Percentiles rank a stretch among this genome's conserved stretches.
These are phyloP conservation scores for Aplochiton taeniatus DNA, from an alignment of 2,797 vertebrate genomes.

Conservation along the genomic window DNA sequence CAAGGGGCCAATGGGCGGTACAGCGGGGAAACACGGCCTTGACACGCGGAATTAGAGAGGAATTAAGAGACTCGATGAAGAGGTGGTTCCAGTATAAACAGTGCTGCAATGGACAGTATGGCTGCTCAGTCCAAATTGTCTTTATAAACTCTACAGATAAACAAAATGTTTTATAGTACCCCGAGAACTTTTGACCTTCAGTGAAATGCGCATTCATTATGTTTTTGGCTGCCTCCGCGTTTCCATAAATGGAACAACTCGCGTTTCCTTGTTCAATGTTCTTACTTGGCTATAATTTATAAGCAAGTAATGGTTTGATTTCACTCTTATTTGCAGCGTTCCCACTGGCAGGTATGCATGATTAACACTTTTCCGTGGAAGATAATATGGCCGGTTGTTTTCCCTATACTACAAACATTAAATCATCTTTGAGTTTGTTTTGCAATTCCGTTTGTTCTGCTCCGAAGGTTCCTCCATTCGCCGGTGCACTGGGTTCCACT, in stretches of 20 bases:
- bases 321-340: slow-evolving; percentile 26
- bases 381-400: slow-evolving; percentile 57
- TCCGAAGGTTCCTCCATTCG: slow-evolving; percentile 47
- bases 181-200: slow-evolving; percentile 1
- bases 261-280: background rate
- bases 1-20: slow-evolving; percentile 70
- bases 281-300: background rate
- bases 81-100: slow-evolving; percentile 65
- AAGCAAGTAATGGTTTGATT: background rate
- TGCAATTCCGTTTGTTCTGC: slow-evolving; percentile 63
- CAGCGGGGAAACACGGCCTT: slow-evolving; percentile 55
- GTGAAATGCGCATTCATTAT: background rate
- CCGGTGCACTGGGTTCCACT: slow-evolving; percentile 38
- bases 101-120: slow-evolving; percentile 33
- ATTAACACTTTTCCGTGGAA: slow-evolving; percentile 60
- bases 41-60: slow-evolving; percentile 72
- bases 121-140: slow-evolving; percentile 36
- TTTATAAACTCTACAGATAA: slow-evolving; percentile 15
- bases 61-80: slow-evolving; percentile 69
- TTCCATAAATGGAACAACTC: background rate
- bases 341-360: slow-evolving; percentile 55
- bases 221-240: background rate
- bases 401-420: slow-evolving; percentile 50
- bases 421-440: slow-evolving; percentile 62
- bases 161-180: too few species aligned